Base-by-base conservation (phyloP, 2,797 vertebrate species). In the Falco biarmicus region DNA sequence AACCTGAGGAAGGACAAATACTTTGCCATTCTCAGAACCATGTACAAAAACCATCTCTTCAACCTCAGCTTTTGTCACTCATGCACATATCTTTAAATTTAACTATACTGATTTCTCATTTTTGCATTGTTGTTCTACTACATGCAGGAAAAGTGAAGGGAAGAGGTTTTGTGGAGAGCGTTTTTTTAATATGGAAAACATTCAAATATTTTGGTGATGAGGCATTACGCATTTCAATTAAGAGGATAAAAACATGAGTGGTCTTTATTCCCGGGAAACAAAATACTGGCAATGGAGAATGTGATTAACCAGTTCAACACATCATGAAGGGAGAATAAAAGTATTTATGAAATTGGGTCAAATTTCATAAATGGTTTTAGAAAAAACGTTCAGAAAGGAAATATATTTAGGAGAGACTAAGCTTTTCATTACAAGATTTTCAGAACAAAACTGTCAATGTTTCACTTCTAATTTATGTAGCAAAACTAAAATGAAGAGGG, bases 211-310 rank as follows among this genome's bases (percentile, higher is more conserved):
- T 90, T 84, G 83, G 73, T 71, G 75, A 88, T 84, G 68, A 82
- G 47, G 48, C 83, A 88, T 92, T 74, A 41, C 64, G 74, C 64
- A 89, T 95, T 91, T 90, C 60, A 89, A 80, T 90, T 87, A 89
- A 74, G 63, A 91, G 53, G 56, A 93, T 63, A 86, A 89, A 90
- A 96, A 74, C 60, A 84, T 13, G 39, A 94, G 76, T 78, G 76
- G 61, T 90, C 80, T 92, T 93, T 91, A 83, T 95, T 87, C 83
- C 60, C 81, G 74, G 57, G 70, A 81, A 93, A 94, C 63, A 96
- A 92, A 91, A 94, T 84, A 84, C 70, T 74, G 66, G 80, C 87
- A 94, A 53, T 39, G 63, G 74, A 88, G 66, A 91, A 91, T 50
- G 48, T 87, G 87, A 90, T 93, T 94, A 94, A 94, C 70, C 59